Evolutionary conservation across 1,140 invertebrate genomes (phyloP).

Genomic region (Sinonovacula constricta): DNA sequence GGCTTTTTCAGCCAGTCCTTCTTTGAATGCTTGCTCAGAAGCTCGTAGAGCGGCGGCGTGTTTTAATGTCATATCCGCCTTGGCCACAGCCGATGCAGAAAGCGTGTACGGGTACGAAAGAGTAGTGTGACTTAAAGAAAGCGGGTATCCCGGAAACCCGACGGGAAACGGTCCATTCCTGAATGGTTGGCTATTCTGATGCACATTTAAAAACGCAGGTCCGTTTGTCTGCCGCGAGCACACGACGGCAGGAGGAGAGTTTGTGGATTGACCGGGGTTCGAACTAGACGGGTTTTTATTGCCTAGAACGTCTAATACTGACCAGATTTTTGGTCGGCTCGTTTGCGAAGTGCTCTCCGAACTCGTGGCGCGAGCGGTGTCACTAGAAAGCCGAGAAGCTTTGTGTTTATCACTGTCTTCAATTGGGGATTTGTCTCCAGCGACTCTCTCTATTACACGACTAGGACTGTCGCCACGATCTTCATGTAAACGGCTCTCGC

Average conservation of each 20-base stretch:
- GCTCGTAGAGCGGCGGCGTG: slow-evolving; percentile 43
- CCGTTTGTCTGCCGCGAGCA: slow-evolving; percentile 42
- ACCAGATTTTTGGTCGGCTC: slow-evolving; percentile 45
- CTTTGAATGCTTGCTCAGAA: slow-evolving; percentile 48
- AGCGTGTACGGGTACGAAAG: slow-evolving; percentile 69
- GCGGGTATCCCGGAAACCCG: slow-evolving; percentile 53
- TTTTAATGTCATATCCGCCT: slow-evolving; percentile 51
- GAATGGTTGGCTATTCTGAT: slow-evolving; percentile 30
- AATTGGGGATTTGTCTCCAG: background rate
- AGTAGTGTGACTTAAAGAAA: slow-evolving; percentile 65
- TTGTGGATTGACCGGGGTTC: slow-evolving; percentile 7
- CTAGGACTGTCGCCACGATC: background rate
- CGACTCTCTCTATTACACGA: background rate
- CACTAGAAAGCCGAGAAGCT: background rate
- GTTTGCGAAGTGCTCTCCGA: background rate
- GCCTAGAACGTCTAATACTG: slow-evolving; percentile 44
- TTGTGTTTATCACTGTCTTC: background rate
- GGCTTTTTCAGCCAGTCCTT: slow-evolving; percentile 48
- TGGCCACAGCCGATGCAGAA: slow-evolving; percentile 57
- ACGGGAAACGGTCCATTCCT: slow-evolving; percentile 30
- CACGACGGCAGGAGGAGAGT: slow-evolving; percentile 35
- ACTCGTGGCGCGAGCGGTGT: background rate
- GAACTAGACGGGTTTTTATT: slow-evolving; percentile 31
- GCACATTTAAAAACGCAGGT: slow-evolving; percentile 38
- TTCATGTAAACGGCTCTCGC: background rate